Conservation (phyloP, 2,113 vertebrate genomes). For the Tragelaphus imberbis region DNA sequence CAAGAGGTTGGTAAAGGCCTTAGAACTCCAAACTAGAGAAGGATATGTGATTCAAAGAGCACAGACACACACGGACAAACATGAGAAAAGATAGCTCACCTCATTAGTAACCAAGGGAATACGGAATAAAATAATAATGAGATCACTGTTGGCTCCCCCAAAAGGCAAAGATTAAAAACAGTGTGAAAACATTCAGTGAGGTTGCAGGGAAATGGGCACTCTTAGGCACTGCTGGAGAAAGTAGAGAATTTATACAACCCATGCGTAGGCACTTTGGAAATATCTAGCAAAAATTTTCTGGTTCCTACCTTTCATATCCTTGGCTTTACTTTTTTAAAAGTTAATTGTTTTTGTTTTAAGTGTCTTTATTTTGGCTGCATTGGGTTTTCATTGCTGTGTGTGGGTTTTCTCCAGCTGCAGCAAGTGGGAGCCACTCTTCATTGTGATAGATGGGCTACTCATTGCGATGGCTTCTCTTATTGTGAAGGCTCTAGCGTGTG, state of each 20-base stretch:
- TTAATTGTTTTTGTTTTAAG: not conserved
- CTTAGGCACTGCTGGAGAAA: not conserved
- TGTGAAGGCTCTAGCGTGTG: not conserved
- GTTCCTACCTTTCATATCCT: not conserved
- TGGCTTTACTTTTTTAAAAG: not conserved
- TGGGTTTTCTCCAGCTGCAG: not conserved
- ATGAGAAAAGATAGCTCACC: conserved; percentile 10
- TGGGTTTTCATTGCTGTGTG: not conserved
- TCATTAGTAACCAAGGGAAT: conserved; percentile 7
- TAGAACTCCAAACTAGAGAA: not conserved
- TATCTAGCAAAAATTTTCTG: not conserved
- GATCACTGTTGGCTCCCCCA: not conserved
- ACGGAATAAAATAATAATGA: not conserved
- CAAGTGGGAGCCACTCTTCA: not conserved
- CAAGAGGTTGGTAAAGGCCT: not conserved
- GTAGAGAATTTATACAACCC: not conserved
- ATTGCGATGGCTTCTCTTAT: not conserved
- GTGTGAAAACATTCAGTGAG: not conserved
- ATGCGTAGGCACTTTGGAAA: not conserved
- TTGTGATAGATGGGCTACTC: not conserved
- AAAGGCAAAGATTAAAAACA: not conserved
- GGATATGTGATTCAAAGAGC: not conserved
- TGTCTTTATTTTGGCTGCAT: not conserved
- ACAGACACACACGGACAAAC: not conserved
- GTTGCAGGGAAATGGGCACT: not conserved